phyloP scores from a whole-genome alignment of 2,113 vertebrate genomes.

The Trogon surrucura region DNA sequence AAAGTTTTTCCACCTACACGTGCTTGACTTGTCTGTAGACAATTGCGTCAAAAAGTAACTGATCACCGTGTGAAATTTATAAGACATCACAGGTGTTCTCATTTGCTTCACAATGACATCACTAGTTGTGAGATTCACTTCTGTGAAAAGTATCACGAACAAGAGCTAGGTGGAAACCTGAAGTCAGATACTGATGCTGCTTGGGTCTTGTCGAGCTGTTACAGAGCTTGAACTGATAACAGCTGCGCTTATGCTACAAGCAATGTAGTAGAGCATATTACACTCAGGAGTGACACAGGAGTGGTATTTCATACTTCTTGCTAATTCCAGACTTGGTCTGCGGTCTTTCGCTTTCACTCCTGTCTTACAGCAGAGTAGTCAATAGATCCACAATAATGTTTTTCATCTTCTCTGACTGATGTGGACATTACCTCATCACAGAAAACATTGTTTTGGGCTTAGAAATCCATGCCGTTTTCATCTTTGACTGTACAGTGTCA shows the following conservation, averaged over 20 bases:
- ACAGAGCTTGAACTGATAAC: not conserved
- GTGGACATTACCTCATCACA: not conserved
- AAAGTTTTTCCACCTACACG: accelerated
- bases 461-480: not conserved
- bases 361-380: not conserved
- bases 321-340: not conserved
- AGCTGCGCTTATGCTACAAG: not conserved
- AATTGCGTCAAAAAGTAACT: not conserved
- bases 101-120: not conserved
- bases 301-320: not conserved
- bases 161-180: not conserved
- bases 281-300: not conserved
- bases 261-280: accelerated
- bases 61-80: accelerated
- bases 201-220: not conserved
- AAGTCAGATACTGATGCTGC: not conserved
- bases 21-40: not conserved
- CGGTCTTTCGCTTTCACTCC: not conserved
- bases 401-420: not conserved
- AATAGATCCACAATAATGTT: not conserved
- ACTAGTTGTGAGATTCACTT: not conserved
- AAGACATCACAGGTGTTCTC: accelerated
- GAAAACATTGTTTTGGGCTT: not conserved
- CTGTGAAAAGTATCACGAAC: not conserved
- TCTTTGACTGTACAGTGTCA: not conserved